These are phyloP conservation scores for Acleris holmiana DNA, from an alignment of 2,888 invertebrate genomes.

Conservation along the genomic window DNA sequence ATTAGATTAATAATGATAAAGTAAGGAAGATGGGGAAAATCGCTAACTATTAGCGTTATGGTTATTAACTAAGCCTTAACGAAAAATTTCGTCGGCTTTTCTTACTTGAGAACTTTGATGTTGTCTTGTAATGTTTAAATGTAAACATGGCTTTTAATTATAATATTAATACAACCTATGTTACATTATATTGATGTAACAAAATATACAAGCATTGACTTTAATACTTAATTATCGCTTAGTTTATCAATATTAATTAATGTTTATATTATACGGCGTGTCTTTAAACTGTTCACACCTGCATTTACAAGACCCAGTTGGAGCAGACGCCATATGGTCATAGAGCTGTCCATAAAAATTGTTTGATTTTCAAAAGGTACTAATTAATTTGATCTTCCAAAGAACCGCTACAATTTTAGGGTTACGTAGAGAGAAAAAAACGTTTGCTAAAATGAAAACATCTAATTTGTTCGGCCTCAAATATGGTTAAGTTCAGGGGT, in stretches of 20 bases:
- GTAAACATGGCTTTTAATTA: not conserved
- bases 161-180: not conserved
- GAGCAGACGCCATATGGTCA: slow-evolving; percentile 20
- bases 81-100: too few species aligned
- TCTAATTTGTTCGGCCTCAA: too few species aligned
- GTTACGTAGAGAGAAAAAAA: slow-evolving; percentile 3
- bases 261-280: slow-evolving; percentile 8
- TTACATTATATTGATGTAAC: not conserved
- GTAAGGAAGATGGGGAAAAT: too few species aligned
- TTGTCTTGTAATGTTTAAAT: too few species aligned
- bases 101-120: too few species aligned
- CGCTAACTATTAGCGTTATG: too few species aligned
- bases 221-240: slow-evolving; percentile 5
- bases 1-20: too few species aligned
- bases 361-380: slow-evolving; percentile 35
- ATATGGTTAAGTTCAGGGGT: too few species aligned
- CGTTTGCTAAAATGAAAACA: not conserved
- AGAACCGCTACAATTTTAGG: slow-evolving; percentile 24
- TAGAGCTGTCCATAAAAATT: slow-evolving; percentile 22
- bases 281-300: slow-evolving; percentile 23
- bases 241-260: slow-evolving; percentile 23
- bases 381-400: slow-evolving; percentile 36
- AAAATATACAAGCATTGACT: not conserved
- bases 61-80: too few species aligned
- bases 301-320: slow-evolving; percentile 15